Evolutionary conservation across 2,888 invertebrate species (phyloP).

Genomic region (Perizoma affinitatum): DNA sequence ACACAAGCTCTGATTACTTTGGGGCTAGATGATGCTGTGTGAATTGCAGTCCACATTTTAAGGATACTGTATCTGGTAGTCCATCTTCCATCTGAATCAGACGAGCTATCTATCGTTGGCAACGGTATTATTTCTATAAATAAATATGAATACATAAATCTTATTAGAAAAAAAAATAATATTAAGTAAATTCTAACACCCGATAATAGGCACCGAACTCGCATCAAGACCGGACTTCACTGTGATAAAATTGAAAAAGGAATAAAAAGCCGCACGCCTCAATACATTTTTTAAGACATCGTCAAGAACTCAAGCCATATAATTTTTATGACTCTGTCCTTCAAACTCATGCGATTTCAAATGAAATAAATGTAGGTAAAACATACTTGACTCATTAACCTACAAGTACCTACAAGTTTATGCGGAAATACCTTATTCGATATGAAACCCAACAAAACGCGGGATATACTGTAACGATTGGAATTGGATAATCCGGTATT

Average conservation of each 20-base stretch:
- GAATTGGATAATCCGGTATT: constrained; percentile 22
- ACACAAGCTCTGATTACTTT: too few relatives aligned
- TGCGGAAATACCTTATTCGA: constrained; percentile 28
- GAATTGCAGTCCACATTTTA: too few relatives aligned
- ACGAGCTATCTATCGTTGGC: too few relatives aligned
- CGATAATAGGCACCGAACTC: constrained; percentile 15
- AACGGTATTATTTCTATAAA: too few relatives aligned
- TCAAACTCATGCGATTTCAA: constrained; percentile 30
- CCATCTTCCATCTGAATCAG: too few relatives aligned
- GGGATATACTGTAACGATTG: constrained; percentile 20
- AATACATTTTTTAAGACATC: constrained; percentile 36
- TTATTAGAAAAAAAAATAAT: not conserved
- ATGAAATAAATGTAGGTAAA: constrained; percentile 20
- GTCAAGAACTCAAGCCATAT: constrained; percentile 33
- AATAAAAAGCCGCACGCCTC: constrained; percentile 32
- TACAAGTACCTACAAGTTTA: constrained; percentile 6
- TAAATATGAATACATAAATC: not conserved
- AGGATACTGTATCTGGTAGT: too few relatives aligned
- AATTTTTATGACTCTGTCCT: constrained; percentile 35
- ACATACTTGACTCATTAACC: constrained; percentile 10
- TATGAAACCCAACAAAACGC: constrained; percentile 39
- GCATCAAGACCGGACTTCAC: constrained; percentile 28
- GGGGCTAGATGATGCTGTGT: too few relatives aligned
- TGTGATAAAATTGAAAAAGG: constrained; percentile 33
- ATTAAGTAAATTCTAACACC: constrained; percentile 3